Percentiles rank a stretch among this genome's conserved stretches.
These are phyloP conservation scores for Rhegmatorhina hoffmannsi DNA, from an alignment of 2,113 vertebrate species.

Conservation along the genomic window DNA sequence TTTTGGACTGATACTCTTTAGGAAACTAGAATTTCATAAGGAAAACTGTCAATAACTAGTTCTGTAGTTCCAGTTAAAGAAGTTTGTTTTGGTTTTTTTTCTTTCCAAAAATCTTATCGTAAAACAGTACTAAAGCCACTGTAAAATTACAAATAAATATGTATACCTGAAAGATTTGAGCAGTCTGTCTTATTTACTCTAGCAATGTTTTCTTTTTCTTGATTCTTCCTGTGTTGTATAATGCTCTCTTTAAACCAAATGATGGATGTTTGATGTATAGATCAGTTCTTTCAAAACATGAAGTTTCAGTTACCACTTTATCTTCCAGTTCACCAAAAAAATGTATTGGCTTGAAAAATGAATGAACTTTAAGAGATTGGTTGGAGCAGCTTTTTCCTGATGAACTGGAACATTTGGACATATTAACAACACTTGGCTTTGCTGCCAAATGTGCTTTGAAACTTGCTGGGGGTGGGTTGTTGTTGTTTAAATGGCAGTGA, in stretches of 20 bases:
- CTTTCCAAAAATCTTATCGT: background rate
- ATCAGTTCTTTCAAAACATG: background rate
- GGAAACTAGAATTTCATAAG: conserved; percentile 1
- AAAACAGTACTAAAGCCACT: conserved; percentile 62
- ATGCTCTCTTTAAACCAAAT: background rate
- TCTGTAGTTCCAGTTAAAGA: conserved; percentile 31
- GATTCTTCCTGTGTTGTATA: background rate
- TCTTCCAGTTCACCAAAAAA: background rate
- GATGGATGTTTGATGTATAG: background rate
- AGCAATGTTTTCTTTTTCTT: background rate
- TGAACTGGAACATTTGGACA: background rate
- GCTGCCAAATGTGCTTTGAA: background rate
- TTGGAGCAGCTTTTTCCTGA: background rate
- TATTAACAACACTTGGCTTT: background rate
- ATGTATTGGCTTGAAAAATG: background rate
- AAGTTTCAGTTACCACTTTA: background rate
- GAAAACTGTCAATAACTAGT: conserved; percentile 28
- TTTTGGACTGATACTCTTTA: conserved; percentile 23
- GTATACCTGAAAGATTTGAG: conserved; percentile 39
- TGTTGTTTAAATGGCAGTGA: background rate
- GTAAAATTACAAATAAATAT: conserved; percentile 69
- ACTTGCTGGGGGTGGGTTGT: background rate
- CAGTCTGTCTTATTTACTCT: conserved; percentile 12
- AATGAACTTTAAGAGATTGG: background rate
- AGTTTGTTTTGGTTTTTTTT: background rate